A percentile compares a stretch with the other conserved stretches of the same genome.
Conservation (phyloP, 1,140 invertebrate genomes). For the Neodiprion virginianus region DNA sequence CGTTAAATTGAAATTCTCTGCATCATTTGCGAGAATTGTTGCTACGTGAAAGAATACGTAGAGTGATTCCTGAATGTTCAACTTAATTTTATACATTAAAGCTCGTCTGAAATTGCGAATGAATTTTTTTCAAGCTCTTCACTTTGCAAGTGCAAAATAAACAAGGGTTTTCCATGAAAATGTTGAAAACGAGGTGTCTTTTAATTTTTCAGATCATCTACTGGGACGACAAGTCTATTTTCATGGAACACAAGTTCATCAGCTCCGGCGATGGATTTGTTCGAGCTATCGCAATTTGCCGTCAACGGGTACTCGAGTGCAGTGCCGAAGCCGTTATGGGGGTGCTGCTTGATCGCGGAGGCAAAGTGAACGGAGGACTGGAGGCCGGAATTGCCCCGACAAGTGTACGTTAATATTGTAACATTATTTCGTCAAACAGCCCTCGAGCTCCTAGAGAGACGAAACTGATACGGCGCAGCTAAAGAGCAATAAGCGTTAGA, state of each 20-base stretch:
- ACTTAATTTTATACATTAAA: too few relatives aligned
- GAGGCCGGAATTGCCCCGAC: constrained; percentile 51
- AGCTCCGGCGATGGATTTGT: constrained; percentile 79
- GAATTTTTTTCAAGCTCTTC: too few relatives aligned
- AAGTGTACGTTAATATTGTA: constrained; percentile 29
- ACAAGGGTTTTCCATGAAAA: background rate
- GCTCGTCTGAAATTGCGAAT: too few relatives aligned
- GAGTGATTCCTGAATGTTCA: too few relatives aligned
- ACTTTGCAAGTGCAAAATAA: too few relatives aligned
- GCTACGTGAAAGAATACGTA: too few relatives aligned
- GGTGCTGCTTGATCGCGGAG: constrained; percentile 52
- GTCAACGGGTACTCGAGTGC: constrained; percentile 77
- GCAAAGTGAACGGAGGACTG: constrained; percentile 52
- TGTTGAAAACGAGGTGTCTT: constrained; percentile 8
- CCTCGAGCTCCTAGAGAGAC: too few relatives aligned
- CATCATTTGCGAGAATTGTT: too few relatives aligned
- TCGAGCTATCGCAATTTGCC: constrained; percentile 79
- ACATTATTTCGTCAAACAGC: too few relatives aligned
- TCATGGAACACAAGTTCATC: constrained; percentile 88
- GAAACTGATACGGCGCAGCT: too few relatives aligned
- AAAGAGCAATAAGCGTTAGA: too few relatives aligned
- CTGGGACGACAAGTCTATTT: constrained; percentile 85
- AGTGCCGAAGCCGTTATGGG: constrained; percentile 67
- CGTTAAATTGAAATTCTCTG: too few relatives aligned
- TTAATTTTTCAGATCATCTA: constrained; percentile 70